Percentiles rank a stretch among this genome's conserved stretches.
These are phyloP conservation scores for Philereme vetulata DNA, from an alignment of 2,888 invertebrate species.

Conservation along the genomic window DNA sequence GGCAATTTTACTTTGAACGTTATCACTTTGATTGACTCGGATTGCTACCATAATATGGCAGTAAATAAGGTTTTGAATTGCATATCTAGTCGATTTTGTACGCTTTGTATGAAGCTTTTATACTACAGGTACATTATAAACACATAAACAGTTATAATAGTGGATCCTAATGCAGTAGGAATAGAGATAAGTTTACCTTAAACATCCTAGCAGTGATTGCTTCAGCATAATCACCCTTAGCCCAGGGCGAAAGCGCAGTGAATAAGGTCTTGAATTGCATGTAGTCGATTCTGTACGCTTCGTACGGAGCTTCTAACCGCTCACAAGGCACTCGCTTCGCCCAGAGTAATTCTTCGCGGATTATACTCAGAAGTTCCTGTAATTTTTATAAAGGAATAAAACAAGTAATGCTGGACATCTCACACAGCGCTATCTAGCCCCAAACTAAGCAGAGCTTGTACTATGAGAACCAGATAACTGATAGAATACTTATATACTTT, in stretches of 20 bases:
- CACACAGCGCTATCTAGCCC: no score
- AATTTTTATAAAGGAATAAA: not conserved
- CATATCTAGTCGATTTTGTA: not conserved
- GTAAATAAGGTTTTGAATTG: no score
- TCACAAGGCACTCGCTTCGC: conserved; percentile 88
- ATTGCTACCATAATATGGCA: no score
- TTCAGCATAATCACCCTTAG: conserved; percentile 90
- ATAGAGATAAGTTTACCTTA: conserved; percentile 83
- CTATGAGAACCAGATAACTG: no score
- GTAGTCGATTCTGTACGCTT: conserved; percentile 94
- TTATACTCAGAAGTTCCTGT: conserved; percentile 82
- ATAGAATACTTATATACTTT: no score
- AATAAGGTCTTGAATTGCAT: conserved; percentile 95
- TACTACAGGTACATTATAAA: no score
- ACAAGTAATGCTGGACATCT: no score
- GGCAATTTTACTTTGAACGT: no score
- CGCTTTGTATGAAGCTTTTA: not conserved
- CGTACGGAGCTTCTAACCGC: conserved; percentile 91
- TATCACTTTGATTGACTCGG: no score
- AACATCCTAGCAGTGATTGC: conserved; percentile 94
- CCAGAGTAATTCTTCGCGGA: conserved; percentile 91
- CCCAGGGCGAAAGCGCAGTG: conserved; percentile 95
- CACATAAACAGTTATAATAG: not conserved
- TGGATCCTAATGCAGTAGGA: not conserved
- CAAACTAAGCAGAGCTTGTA: no score